Evolutionary conservation across 2,797 vertebrate genomes (phyloP).

Genomic region (Furcifer pardalis): DNA sequence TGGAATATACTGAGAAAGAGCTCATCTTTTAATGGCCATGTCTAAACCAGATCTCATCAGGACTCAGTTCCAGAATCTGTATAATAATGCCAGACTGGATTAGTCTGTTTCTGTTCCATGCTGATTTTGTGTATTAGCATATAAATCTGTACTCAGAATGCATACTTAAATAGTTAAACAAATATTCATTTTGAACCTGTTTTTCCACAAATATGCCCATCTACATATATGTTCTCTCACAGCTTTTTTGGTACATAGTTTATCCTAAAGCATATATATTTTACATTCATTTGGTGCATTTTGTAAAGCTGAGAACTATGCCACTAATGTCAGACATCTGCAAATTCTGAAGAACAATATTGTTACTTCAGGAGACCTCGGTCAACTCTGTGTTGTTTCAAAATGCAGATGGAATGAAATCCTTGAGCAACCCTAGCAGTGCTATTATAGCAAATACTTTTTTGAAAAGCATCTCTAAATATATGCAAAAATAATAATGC

Average conservation of each 20-base stretch:
- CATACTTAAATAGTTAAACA: too few species aligned
- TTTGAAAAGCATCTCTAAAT: not conserved
- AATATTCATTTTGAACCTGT: not conserved
- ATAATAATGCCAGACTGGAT: not conserved
- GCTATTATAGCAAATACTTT: too few species aligned
- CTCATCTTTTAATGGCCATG: not conserved
- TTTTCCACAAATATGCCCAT: too few species aligned
- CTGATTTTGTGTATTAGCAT: not conserved
- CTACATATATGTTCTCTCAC: not conserved
- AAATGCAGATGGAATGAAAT: not conserved
- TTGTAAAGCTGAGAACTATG: too few species aligned
- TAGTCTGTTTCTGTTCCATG: not conserved
- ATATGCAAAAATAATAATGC: too few species aligned
- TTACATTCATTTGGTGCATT: not conserved
- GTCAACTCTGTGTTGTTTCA: not conserved
- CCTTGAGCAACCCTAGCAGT: not conserved
- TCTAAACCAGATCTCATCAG: not conserved
- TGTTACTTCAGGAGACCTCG: not conserved
- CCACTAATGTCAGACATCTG: not conserved
- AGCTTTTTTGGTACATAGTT: not conserved
- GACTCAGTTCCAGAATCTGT: not conserved
- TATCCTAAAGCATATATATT: not conserved
- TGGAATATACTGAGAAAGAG: not conserved
- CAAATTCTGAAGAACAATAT: not conserved
- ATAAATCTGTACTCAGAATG: not conserved